Evolutionary conservation across 2,888 invertebrate species (phyloP).

Genomic region (Anarsia innoxiella): DNA sequence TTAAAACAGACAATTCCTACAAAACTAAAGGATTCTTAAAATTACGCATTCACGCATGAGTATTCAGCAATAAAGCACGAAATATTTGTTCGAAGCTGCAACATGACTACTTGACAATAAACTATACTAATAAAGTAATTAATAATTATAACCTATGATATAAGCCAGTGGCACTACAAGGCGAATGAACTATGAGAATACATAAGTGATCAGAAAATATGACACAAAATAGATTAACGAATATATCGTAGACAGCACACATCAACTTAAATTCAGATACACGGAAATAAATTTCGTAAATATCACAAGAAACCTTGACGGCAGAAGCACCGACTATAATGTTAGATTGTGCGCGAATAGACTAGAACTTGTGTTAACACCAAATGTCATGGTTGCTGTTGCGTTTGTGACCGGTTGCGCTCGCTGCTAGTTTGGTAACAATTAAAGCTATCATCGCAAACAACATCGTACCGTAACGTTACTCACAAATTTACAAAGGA

Average conservation of each 20-base stretch:
- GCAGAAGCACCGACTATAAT: constrained; percentile 60
- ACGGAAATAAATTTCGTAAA: constrained; percentile 46
- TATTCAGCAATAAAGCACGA: constrained; percentile 74
- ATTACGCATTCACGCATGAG: constrained; percentile 71
- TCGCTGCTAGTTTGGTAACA: constrained; percentile 15
- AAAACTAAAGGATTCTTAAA: constrained; percentile 53
- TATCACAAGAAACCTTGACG: constrained; percentile 62
- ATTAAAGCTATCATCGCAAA: constrained; percentile 56
- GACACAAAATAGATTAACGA: constrained; percentile 63
- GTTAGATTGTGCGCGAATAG: constrained; percentile 63
- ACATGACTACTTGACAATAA: constrained; percentile 59
- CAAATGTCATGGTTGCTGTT: constrained; percentile 51
- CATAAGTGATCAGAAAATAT: constrained; percentile 57
- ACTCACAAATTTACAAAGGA: constrained; percentile 16
- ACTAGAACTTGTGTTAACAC: constrained; percentile 63
- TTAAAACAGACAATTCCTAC: constrained; percentile 40
- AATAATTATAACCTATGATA: constrained; percentile 49
- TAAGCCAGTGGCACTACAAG: constrained; percentile 67
- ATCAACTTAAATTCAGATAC: constrained; percentile 39
- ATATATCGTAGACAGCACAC: constrained; percentile 39
- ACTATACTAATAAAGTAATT: constrained; percentile 30
- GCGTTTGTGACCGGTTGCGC: constrained; percentile 1
- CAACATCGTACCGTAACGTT: constrained; percentile 30
- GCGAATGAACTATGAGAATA: constrained; percentile 46
- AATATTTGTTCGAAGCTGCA: constrained; percentile 70